Conservation (phyloP, 2,888 invertebrate species). For the Syrphus vitripennis region DNA sequence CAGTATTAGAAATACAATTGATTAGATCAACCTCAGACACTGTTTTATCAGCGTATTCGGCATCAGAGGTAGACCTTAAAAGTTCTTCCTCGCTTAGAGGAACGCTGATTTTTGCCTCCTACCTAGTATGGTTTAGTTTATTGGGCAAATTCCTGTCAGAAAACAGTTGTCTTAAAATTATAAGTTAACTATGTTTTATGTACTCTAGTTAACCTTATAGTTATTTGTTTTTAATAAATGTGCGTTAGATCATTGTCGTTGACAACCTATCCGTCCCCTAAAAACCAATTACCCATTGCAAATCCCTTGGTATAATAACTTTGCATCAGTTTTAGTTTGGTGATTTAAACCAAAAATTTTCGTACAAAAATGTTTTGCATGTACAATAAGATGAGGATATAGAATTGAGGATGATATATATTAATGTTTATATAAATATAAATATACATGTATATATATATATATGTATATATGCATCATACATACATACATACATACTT, state of each 20-base stretch:
- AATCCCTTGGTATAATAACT: conserved; percentile 21
- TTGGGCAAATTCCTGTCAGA: too few species aligned
- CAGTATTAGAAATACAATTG: too few species aligned
- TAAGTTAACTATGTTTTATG: neutral
- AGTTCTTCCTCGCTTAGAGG: too few species aligned
- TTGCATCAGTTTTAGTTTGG: conserved; percentile 38
- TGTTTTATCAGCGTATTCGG: too few species aligned
- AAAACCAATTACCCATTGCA: conserved; percentile 27
- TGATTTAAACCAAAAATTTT: conserved; percentile 26
- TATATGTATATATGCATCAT: neutral
- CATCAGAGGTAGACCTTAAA: too few species aligned
- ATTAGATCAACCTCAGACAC: too few species aligned
- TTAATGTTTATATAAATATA: too few species aligned
- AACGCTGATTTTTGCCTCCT: too few species aligned
- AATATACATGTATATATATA: too few species aligned
- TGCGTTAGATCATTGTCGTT: neutral
- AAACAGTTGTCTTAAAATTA: neutral
- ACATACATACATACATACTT: neutral
- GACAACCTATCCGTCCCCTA: conserved; percentile 7
- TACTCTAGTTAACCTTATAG: neutral
- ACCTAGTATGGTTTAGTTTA: too few species aligned
- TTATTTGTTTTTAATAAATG: neutral
- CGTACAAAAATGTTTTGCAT: neutral
- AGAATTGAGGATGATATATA: too few species aligned
- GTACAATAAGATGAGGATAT: conserved; percentile 1